Percentiles rank a stretch among this genome's conserved stretches.
phyloP scores from a whole-genome alignment of 2,888 invertebrate species.

The Acleris cristana region DNA sequence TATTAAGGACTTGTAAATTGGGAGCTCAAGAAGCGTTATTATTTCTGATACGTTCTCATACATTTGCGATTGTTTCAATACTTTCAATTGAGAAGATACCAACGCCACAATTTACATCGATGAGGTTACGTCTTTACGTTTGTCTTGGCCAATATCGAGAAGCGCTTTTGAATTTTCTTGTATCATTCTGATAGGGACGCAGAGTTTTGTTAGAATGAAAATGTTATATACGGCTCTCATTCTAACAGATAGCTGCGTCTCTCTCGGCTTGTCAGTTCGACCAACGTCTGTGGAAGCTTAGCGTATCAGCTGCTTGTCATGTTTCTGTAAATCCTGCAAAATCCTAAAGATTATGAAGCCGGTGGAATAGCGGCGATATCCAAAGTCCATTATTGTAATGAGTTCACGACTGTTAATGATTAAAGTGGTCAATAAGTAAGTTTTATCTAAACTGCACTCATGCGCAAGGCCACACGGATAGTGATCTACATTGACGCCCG shows the following conservation, averaged over 20 bases:
- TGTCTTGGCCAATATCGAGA: too few species aligned
- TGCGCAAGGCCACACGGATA: constrained; percentile 49
- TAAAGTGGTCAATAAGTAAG: neutral
- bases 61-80: constrained; percentile 1
- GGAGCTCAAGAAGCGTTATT: constrained; percentile 6
- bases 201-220: too few species aligned
- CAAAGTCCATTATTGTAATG: neutral
- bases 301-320: too few species aligned
- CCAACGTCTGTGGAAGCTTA: too few species aligned
- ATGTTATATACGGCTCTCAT: too few species aligned
- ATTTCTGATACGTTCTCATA: constrained; percentile 2
- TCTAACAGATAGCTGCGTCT: too few species aligned
- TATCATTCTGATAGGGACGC: too few species aligned
- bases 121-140: too few species aligned
- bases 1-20: constrained; percentile 28
- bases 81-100: neutral
- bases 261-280: too few species aligned
- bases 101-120: neutral
- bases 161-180: too few species aligned
- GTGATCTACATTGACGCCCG: constrained; percentile 41
- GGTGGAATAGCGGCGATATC: neutral
- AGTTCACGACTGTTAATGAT: neutral
- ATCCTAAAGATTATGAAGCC: neutral
- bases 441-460: constrained; percentile 25
- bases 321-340: neutral